phyloP scores from a whole-genome alignment of 2,113 vertebrate genomes.

The rabbit (Oryctolagus cuniculus) region mOryCun1.1 NC_091433.1:126585001-126585500 shows the following conservation, averaged over 20 bases:
- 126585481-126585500: not conserved
- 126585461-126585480: not conserved
- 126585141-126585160: not conserved
- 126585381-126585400: not conserved
- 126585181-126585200: not conserved
- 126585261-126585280: not conserved
- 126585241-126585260: not conserved
- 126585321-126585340: not conserved
- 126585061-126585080: not conserved
- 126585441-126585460: not conserved
- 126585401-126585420: not conserved
- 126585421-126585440: not conserved
- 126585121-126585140: not conserved
- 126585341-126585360: not conserved
- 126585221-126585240: not conserved
- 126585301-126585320: not conserved
- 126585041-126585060: not conserved
- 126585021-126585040: not conserved
- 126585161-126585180: not conserved
- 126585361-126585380: not conserved
- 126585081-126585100: not conserved
- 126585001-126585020: not conserved
- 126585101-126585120: not conserved
- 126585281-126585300: not conserved
- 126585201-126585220: not conserved